Base-by-base conservation (phyloP, 2,888 invertebrate species). In the Drosophila trichaetosa region DNA sequence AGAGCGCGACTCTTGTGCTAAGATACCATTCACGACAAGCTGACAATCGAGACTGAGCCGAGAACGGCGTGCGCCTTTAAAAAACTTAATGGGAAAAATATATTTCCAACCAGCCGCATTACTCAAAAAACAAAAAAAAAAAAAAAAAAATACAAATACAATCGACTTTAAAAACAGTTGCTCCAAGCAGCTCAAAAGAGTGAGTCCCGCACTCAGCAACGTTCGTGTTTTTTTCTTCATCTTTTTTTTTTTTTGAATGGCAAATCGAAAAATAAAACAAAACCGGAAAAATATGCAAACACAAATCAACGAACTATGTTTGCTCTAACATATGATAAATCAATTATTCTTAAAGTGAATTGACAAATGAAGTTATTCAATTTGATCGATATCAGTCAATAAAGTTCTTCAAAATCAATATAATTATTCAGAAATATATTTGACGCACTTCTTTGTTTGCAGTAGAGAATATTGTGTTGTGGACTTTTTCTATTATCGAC, bases 1-100 rank as follows among this genome's bases (percentile, higher is more conserved):
- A 31, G 38, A 29, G 69, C 82, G 82, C 82, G 82, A 71, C 78
- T 82, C 82, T 80, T 85, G 78, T 89, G 85, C 85, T 85, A 89
- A 85, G 89, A 88, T 89, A 91, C 93, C 90, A 89, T 90, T 90
- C 90, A 82, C 91, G 90, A 88, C 91, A 90, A 92, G 90, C 91
- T 90, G 89, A 90, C 91, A 91, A 90, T 86, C 88, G 86, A 90
- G 87, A 92, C 92, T 92, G 90, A 92, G 89, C 89, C 83, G 82
- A 85, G 81, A 83, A 90, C 89, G 89, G 75, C 87, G 90, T 87
- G 86, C 87, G 88, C 91, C 84, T 86, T 91, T 89, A 87, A 89
- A 83, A 92, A 90, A 85, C 89, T 90, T 83, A 83, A 89, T 84
- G 86, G 85, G 86, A 83, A 88, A 83, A 86, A 85, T 85, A 82